A percentile compares a stretch with the other conserved stretches of the same genome.
Conservation (phyloP, 1,140 invertebrate species). For the Drosophila takahashii region DNA sequence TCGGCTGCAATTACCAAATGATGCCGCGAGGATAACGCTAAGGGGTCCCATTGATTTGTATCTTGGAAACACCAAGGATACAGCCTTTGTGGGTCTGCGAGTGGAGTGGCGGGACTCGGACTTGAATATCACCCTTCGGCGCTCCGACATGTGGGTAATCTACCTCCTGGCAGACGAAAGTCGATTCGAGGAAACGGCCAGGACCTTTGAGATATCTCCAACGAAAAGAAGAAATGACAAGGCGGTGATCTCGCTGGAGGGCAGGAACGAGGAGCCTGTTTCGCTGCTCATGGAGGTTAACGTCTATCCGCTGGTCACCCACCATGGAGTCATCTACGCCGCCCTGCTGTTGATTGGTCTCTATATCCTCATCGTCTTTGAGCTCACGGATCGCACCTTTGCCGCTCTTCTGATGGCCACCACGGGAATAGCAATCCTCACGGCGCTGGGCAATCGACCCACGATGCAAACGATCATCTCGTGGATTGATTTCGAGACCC, state of each 20-base stretch:
- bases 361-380: slow-evolving; percentile 93
- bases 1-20: slow-evolving; percentile 16
- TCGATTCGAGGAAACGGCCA: rapidly evolving
- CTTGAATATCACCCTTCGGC: background rate
- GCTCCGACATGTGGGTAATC: background rate
- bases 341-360: slow-evolving; percentile 89
- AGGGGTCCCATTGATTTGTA: background rate
- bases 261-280: background rate
- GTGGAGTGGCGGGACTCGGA: slow-evolving; percentile 7
- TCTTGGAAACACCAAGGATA: rapidly evolving
- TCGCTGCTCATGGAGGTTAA: slow-evolving; percentile 10
- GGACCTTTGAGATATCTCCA: background rate
- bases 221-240: rapidly evolving
- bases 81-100: background rate
- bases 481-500: slow-evolving; percentile 94
- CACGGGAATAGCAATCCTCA: slow-evolving; percentile 89
- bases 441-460: slow-evolving; percentile 89
- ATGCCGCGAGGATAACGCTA: background rate
- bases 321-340: slow-evolving; percentile 88
- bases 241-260: background rate
- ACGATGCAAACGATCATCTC: slow-evolving; percentile 89
- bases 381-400: slow-evolving; percentile 91
- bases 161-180: background rate
- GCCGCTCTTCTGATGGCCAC: slow-evolving; percentile 92
- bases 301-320: slow-evolving; percentile 3